Evolutionary conservation across 2,888 invertebrate genomes (phyloP), one percentile per base, ranked within the genome.

Genomic region (Sphinx pinastri): DNA sequence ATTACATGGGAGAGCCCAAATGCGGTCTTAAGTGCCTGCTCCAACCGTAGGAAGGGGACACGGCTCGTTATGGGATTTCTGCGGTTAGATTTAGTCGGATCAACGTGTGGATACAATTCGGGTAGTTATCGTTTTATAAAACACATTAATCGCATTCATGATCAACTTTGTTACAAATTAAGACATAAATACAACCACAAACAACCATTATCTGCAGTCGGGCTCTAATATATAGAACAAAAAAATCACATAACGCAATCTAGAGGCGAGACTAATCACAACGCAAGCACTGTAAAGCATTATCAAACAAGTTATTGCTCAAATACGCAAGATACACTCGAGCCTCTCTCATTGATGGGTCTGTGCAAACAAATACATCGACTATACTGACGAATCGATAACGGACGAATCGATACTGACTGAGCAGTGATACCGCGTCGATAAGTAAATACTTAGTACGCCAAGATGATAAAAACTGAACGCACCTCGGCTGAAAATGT

Each of bases 221-320:
- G 78, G 77, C 68, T 77, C 77, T 81, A 85, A 84, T 81, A 85
- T 84, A 86, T 84, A 85, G 81, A 87, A 84, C 83, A 84, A 87
- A 88, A 88, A 87, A 85, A 84, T 79, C 79, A 69, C 60, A 63
- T 69, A 82, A 79, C 82, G 78, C 82, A 89, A 90, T 89, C 85
- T 87, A 86, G 84, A 84, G 85, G 80, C 79, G 82, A 81, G 81
- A 84, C 84, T 91, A 90, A 91, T 91, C 88, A 86, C 82, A 89
- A 80, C 83, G 82, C 87, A 87, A 90, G 88, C 88, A 88, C 84
- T 86, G 88, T 87, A 84, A 84, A 89, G 83, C 83, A 84, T 88
- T 90, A 91, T 88, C 91, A 89, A 88, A 90, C 91, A 90, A 91
- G 89, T 90, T 92, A 90, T 92, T 90, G 90, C 88, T 91, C 89